These are phyloP conservation scores for Prenolepis imparis DNA, from an alignment of 2,888 invertebrate genomes.

Conservation along the genomic window DNA sequence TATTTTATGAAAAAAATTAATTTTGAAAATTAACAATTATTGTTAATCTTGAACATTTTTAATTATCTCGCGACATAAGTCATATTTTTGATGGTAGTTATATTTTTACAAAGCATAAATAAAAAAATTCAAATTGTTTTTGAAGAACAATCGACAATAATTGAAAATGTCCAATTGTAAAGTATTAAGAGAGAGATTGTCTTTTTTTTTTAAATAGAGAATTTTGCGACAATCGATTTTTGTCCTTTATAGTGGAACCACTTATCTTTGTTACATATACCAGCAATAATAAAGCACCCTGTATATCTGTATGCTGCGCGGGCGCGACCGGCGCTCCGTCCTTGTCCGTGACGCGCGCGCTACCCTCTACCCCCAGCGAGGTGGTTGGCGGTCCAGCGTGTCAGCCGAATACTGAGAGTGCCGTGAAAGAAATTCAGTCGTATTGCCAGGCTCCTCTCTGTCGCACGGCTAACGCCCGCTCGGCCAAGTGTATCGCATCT, in stretches of 20 bases:
- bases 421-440: slow-evolving; percentile 73
- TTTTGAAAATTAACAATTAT: neutral
- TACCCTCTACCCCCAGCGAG: slow-evolving; percentile 64
- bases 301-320: slow-evolving; percentile 40
- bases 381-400: slow-evolving; percentile 72
- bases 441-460: slow-evolving; percentile 72
- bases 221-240: neutral
- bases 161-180: neutral
- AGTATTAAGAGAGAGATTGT: neutral
- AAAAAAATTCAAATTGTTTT: neutral
- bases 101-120: neutral
- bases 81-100: neutral
- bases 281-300: slow-evolving; percentile 25
- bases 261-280: neutral
- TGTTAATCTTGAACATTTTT: neutral
- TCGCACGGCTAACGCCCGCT: slow-evolving; percentile 51
- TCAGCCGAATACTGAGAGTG: slow-evolving; percentile 72
- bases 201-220: neutral
- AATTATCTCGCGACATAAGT: neutral
- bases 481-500: slow-evolving; percentile 32
- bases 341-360: slow-evolving; percentile 59
- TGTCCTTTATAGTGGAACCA: neutral
- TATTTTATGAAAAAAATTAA: neutral
- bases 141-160: neutral
- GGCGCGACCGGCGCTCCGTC: slow-evolving; percentile 44